Evolutionary conservation across 1,140 invertebrate species (phyloP).

Genomic region (Drosophila micromelanica): DNA sequence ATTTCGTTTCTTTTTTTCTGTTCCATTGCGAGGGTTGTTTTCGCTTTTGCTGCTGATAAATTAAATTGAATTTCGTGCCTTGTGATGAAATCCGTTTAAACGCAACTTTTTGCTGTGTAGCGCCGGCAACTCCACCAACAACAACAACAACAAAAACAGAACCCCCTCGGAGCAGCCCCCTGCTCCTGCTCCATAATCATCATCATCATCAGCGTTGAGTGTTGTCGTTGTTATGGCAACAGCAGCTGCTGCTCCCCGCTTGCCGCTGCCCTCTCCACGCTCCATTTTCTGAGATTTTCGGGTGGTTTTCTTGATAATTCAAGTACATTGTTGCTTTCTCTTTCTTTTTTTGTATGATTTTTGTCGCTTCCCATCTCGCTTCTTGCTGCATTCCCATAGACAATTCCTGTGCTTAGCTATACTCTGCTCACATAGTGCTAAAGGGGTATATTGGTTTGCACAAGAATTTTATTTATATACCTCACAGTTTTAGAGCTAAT

Average conservation of each 20-base stretch:
- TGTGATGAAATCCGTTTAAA: conserved; percentile 79
- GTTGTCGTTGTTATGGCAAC: conserved; percentile 60
- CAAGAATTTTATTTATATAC: no score
- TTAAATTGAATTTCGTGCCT: conserved; percentile 72
- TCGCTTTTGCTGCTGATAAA: conserved; percentile 56
- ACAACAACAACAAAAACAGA: no score
- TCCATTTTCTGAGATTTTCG: conserved; percentile 35
- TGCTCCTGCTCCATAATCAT: conserved; percentile 22
- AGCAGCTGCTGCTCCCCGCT: conserved; percentile 18
- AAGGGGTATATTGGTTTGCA: no score
- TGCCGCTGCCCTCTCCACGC: not conserved
- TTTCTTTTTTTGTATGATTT: no score
- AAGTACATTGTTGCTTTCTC: conserved; percentile 1
- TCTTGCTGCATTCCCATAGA: conserved; percentile 37
- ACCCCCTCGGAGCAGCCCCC: not conserved
- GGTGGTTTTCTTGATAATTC: conserved; percentile 50
- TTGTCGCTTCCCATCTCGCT: not conserved
- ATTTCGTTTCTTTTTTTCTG: conserved; percentile 1
- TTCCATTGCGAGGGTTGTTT: conserved; percentile 35
- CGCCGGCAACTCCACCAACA: not conserved
- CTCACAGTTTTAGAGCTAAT: no score
- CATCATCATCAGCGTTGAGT: conserved; percentile 31
- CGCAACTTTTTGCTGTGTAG: conserved; percentile 46
- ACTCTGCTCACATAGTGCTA: no score
- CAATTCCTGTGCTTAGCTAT: conserved; percentile 12